phyloP scores from a whole-genome alignment of 2,113 vertebrate genomes.

The Entosphenus tridentatus region DNA sequence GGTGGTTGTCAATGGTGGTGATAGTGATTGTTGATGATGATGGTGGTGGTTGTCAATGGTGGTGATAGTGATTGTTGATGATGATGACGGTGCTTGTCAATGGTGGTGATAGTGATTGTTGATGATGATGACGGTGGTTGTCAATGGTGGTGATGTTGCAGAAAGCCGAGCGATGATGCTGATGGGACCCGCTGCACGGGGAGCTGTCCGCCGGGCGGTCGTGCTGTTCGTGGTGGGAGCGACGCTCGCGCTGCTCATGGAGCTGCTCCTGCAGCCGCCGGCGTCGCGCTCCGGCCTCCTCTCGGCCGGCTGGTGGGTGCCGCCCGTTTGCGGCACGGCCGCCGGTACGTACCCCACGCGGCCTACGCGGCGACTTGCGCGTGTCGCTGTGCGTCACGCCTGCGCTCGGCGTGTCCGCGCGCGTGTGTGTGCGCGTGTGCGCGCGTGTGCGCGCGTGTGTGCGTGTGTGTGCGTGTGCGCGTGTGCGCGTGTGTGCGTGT shows the following conservation, averaged over 20 bases:
- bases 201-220: slow-evolving; percentile 38
- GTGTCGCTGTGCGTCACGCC: not conserved
- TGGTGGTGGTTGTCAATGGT: too few relatives aligned
- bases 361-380: slow-evolving; percentile 11
- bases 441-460: not conserved
- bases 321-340: slow-evolving; percentile 72
- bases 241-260: slow-evolving; percentile 71
- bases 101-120: too few relatives aligned
- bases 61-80: too few relatives aligned
- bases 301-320: slow-evolving; percentile 81
- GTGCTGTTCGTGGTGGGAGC: slow-evolving; percentile 75
- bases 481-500: not conserved
- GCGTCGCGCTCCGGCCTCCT: slow-evolving; percentile 70
- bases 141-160: too few relatives aligned
- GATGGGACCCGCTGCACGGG: too few relatives aligned
- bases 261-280: slow-evolving; percentile 71
- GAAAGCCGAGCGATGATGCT: too few relatives aligned
- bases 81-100: too few relatives aligned
- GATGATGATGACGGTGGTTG: too few relatives aligned
- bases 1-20: too few relatives aligned
- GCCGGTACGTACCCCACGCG: slow-evolving; percentile 44
- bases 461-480: not conserved
- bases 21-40: too few relatives aligned
- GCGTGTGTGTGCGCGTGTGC: too few relatives aligned
- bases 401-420: slow-evolving; percentile 2